Conservation (phyloP, 2,797 vertebrate species). For the Otus scops region DNA sequence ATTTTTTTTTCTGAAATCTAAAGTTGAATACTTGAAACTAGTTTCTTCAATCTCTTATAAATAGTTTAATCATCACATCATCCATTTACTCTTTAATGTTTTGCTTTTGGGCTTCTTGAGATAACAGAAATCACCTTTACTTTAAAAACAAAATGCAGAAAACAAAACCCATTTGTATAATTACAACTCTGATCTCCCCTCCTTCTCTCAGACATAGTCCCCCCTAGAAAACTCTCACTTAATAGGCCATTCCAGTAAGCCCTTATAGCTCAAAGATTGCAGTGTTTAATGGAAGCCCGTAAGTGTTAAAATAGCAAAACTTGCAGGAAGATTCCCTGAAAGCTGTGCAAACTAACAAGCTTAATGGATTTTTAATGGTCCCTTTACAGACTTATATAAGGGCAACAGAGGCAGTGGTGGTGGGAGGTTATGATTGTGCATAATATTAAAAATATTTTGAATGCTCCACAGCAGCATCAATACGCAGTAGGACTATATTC, state of each 20-base stretch:
- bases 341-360: conserved; percentile 59
- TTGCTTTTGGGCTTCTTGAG: conserved; percentile 57
- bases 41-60: conserved; percentile 45
- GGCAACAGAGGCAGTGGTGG: background rate
- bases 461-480: background rate
- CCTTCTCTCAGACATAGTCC: background rate
- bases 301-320: conserved; percentile 47
- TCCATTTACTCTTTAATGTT: conserved; percentile 44
- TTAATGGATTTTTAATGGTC: conserved; percentile 70
- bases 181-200: background rate
- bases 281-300: conserved; percentile 26
- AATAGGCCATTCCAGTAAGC: conserved; percentile 53
- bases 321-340: conserved; percentile 48
- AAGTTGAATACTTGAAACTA: conserved; percentile 2
- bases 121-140: conserved; percentile 41
- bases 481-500: conserved; percentile 5
- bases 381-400: conserved; percentile 33
- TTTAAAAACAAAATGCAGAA: conserved; percentile 60
- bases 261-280: conserved; percentile 32
- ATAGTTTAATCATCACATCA: conserved; percentile 36
- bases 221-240: conserved; percentile 32
- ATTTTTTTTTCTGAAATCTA: background rate
- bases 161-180: conserved; percentile 60
- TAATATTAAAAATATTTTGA: conserved; percentile 63
- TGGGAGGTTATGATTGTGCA: conserved; percentile 27